Base-by-base conservation (phyloP, 30 jellyfish, hydroid and myxozoan genomes). In the Aurelia coerulea region DNA sequence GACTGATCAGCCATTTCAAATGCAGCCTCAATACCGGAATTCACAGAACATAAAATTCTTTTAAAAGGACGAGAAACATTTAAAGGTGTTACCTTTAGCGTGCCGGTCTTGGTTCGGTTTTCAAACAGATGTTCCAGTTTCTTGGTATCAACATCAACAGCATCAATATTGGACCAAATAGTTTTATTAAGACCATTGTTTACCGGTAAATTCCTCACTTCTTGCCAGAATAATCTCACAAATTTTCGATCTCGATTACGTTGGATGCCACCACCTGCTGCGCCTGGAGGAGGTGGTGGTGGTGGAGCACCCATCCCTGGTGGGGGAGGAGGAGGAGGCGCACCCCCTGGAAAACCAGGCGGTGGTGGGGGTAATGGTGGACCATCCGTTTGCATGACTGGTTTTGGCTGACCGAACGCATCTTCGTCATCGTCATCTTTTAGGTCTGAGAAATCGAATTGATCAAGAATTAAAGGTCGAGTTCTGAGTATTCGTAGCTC, bases 171-270 rank as follows among this genome's bases (percentile, higher is more conserved):
- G 7, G 90, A 74, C 99, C 99, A 95, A 33, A 95, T 95, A 5
- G 99, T 88, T 65, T 95, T 95, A 29, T 76, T 90, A 34, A 85
- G 74, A 12, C 86, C 85, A 65, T 76, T 83, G 41, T 84, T 54
- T 17, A 88, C 54, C 4, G 97, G 90, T n/a, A 54, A 33, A 49
- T 74, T 80, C 80, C 82, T 90, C 58, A 90, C 96, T 86, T 95
- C 99, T 87, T 90, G 98, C 99, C 99, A 95, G 64, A 95, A 95
- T 82, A 95, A 83, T 5, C 99, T 90, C 7, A 95, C 99, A 53
- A 85, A 79, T 70, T 95, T 95, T 10, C 99, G 91, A 76, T 87
- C 80, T n/a, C 76, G 87, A n/a, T 70, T 89, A 17, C 92, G 91
- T 52, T 87, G 72, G 9, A 65, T 18, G 35, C 86, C 53, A 18